phyloP scores from a whole-genome alignment of 1,140 invertebrate species.

The Coelopa frigida region DNA sequence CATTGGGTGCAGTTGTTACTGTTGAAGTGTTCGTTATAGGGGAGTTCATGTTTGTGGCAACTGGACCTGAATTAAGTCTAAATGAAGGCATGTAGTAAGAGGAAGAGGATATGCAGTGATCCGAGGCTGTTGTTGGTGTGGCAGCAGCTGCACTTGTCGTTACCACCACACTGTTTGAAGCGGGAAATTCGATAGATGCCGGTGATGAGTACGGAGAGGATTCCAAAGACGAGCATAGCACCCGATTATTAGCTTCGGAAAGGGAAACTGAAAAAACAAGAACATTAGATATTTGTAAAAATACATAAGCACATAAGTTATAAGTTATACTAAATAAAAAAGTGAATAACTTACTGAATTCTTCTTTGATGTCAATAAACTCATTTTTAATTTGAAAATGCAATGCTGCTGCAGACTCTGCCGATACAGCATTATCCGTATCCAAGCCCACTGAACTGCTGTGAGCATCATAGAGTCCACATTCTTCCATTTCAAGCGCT shows the following conservation, averaged over 20 bases:
- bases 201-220: constrained; percentile 41
- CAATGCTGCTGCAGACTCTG: constrained; percentile 36
- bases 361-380: constrained; percentile 33
- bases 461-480: constrained; percentile 27
- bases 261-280: constrained; percentile 22
- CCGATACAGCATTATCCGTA: constrained; percentile 37
- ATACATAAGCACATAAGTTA: neutral
- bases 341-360: constrained; percentile 27
- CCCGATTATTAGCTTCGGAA: constrained; percentile 23
- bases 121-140: neutral
- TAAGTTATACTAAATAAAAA: neutral
- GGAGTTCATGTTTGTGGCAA: constrained; percentile 1
- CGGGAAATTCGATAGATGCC: constrained; percentile 33
- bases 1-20: constrained; percentile 2
- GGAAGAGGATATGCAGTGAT: neutral
- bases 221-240: constrained; percentile 35
- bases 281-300: neutral
- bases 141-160: neutral
- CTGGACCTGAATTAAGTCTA: constrained; percentile 8
- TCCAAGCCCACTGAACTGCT: constrained; percentile 18
- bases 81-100: constrained; percentile 34
- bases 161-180: too few relatives aligned
- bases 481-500: constrained; percentile 41
- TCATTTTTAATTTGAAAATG: constrained; percentile 41
- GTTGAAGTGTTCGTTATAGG: constrained; percentile 1